phyloP scores from a whole-genome alignment of 2,797 vertebrate species.

The Coendou prehensilis region DNA sequence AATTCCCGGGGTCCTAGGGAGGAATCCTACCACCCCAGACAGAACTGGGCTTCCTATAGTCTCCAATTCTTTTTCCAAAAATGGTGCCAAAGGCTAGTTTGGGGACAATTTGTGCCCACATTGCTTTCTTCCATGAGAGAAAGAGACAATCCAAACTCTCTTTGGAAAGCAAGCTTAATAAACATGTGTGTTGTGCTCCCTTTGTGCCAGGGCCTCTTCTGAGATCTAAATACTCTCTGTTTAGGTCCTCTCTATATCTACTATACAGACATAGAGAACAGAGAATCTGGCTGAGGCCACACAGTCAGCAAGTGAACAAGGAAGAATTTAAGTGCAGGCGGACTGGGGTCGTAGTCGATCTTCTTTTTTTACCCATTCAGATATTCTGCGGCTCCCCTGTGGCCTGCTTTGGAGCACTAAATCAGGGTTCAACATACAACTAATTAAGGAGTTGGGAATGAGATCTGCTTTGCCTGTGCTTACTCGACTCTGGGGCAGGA shows the following conservation, averaged over 20 bases:
- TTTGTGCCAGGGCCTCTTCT: background rate
- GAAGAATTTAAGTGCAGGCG: background rate
- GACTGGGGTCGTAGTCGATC: background rate
- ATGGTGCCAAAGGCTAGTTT: background rate
- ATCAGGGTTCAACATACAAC: background rate
- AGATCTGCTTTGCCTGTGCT: background rate
- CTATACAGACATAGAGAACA: background rate
- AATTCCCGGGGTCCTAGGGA: too few species aligned
- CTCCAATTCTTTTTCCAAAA: background rate
- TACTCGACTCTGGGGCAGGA: background rate
- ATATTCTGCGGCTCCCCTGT: background rate
- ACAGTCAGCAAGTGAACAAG: background rate
- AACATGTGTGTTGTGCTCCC: too few species aligned
- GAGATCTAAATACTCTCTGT: background rate
- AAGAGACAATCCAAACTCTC: background rate
- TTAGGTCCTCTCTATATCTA: fast-evolving
- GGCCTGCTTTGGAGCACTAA: background rate
- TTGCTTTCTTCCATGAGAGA: background rate
- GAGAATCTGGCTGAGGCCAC: background rate
- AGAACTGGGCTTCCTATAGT: background rate
- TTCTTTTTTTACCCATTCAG: too few species aligned
- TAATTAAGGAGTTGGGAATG: background rate
- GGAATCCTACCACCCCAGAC: background rate
- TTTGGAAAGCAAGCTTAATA: background rate
- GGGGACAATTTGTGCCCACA: background rate